phyloP scores from a whole-genome alignment of 2,797 vertebrate species.

The Hydrolagus colliei region DNA sequence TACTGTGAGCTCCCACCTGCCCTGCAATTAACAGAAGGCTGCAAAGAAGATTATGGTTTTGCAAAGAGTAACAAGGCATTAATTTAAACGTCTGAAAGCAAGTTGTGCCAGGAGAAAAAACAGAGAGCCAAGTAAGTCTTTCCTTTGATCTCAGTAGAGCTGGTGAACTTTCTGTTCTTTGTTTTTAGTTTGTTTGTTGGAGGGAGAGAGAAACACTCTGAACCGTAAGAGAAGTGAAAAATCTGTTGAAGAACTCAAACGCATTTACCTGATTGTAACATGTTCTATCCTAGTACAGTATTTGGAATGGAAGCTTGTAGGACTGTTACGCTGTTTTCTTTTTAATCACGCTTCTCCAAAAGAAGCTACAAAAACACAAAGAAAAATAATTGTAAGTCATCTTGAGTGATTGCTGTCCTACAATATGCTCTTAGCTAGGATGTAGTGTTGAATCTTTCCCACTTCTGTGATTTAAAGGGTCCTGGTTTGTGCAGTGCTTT shows the following conservation, averaged over 20 bases:
- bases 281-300: background rate
- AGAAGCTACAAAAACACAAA: background rate
- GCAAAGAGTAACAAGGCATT: background rate
- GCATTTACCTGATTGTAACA: background rate
- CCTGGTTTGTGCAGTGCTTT: background rate
- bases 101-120: background rate
- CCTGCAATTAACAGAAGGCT: background rate
- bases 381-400: background rate
- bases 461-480: background rate
- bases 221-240: background rate
- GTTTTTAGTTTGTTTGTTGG: background rate
- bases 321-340: background rate
- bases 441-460: background rate
- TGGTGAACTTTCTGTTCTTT: background rate
- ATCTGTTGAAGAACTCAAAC: background rate
- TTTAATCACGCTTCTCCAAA: background rate
- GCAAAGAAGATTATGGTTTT: background rate
- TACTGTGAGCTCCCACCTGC: background rate
- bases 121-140: constrained; percentile 1
- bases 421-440: no score
- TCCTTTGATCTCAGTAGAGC: background rate
- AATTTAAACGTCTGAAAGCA: no score
- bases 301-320: background rate
- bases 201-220: background rate
- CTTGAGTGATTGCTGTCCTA: background rate